phyloP scores from a whole-genome alignment of 2,888 invertebrate species.

The Diadromus collaris region DNA sequence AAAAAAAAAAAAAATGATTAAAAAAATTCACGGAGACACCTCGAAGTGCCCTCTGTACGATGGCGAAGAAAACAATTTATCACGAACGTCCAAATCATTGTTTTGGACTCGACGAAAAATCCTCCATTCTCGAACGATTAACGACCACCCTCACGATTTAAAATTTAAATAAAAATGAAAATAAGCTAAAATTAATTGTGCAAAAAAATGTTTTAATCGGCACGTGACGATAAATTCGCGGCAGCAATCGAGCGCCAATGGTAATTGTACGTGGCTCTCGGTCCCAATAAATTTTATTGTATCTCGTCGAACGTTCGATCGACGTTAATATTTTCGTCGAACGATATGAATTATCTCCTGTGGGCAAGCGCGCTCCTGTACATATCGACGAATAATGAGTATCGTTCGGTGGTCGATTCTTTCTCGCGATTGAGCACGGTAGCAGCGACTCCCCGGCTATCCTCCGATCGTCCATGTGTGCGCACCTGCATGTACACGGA shows the following conservation, averaged over 20 bases:
- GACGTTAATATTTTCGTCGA: background rate
- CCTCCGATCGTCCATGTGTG: constrained; percentile 6
- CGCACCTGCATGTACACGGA: constrained; percentile 36
- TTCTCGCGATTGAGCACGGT: constrained; percentile 60
- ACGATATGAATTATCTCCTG: background rate
- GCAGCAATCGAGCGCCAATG: background rate
- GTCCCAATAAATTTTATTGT: constrained; percentile 6
- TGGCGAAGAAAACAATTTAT: background rate
- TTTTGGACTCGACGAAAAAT: background rate
- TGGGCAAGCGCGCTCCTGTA: background rate
- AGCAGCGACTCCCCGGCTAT: constrained; percentile 26
- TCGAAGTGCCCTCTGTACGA: no score
- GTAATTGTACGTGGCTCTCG: constrained; percentile 23
- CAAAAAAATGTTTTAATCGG: constrained; percentile 14
- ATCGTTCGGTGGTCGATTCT: background rate
- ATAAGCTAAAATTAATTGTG: background rate
- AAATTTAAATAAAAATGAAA: background rate
- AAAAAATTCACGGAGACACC: no score
- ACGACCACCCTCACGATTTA: background rate
- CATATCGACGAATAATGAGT: background rate
- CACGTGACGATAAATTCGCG: constrained; percentile 3
- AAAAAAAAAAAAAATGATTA: no score
- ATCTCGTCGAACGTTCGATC: constrained; percentile 11
- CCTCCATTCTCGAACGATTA: background rate
- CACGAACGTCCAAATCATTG: background rate